Base-by-base conservation (phyloP, 2,113 vertebrate genomes). In the Caranx melampygus region DNA sequence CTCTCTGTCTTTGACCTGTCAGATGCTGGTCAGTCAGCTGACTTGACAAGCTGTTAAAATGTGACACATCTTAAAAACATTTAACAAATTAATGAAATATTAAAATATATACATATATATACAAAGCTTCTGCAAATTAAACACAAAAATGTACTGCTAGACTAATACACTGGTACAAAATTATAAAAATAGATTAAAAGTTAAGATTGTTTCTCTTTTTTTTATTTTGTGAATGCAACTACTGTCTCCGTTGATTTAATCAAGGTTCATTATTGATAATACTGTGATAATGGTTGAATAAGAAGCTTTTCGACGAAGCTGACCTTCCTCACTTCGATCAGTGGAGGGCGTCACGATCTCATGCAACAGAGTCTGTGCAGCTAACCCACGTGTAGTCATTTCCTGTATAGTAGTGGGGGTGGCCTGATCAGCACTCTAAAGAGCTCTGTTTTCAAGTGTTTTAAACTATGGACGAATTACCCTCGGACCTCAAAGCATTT, bases 391-490 rank as follows among this genome's bases (percentile, higher is more conserved):
- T 92, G 89, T 68, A 0, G 42, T 3, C 34, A 34, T 14, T 88
- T 84, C 72, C 85, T 72, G 76, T 26, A 26, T 26, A 26, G 26
- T 57, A 21, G 40, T 5, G 47, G 49, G 44, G 40, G 4, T 15
- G 59, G 10, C n/a, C 5, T 65, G 7, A n/a, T 44, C 5, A 20
- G 51, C 31, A 79, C 33, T 10, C 18, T 3, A 2, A 31, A n/a
- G 37, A 8, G 0, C 9, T 10, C 54, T 78, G 42, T 35, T 69
- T 78, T 49, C 15, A n/a, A n/a, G 34, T 6, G 18, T 51, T 63
- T 31, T 45, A 6, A 54, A 20, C 26, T 0, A 95, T 95, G 95
- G 94, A 94, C 0, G 91, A 92, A 5, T 79, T 95, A 71, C 86
- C 93, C 3, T 78, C 75, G 37, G 94, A 95, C 14, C 80, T 95